Base-by-base conservation (phyloP, 1,140 invertebrate genomes). In the Heliothis virescens region DNA sequence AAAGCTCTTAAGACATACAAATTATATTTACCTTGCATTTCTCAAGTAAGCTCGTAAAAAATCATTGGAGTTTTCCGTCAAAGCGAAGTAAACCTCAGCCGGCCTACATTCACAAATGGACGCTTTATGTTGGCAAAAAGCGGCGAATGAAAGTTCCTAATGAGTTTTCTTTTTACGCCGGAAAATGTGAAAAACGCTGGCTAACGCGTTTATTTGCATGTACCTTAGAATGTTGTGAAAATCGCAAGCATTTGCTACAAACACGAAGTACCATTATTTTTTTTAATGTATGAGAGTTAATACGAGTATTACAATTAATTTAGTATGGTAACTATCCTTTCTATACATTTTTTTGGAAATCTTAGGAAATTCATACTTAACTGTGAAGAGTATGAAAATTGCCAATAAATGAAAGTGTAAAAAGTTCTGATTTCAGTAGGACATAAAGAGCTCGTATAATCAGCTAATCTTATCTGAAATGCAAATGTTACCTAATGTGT, bases 151-250 rank as follows among this genome's bases (percentile, higher is more conserved):
- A 72, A 72, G 26, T 55, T 72, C 47, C 12, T 74, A 74, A 74
- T 74, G 72, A 74, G 72, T 59, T 74, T 74, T 57, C 72, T 74
- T 74, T 41, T 74, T 74, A 47, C 55, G 9, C n/a, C n/a, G 41
- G 55, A 47, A 59, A 74, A 74, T 74, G 55, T 74, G n/a, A 15
- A 59, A 60, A 47, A 52, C 21, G 34, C 18, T 21, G 47, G 18
- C 10, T 47, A 50, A 21, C 10, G 2, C 21, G 41, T 48, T 67
- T 67, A 67, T 67, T 67, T 67, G 63, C 63, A 48, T 67, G 18
- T 7, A 2, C 62, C 1, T 12, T 15, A 18, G 18, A 12, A 21
- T 26, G 57, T 65, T 18, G 16, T 3, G 63, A 67, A 13, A 50
- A 16, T 18, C 41, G 41, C 10, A 67, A 67, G 3, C 29, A 34